Conservation (phyloP, 2,113 vertebrate genomes). For the Eudyptes chrysolophus region DNA sequence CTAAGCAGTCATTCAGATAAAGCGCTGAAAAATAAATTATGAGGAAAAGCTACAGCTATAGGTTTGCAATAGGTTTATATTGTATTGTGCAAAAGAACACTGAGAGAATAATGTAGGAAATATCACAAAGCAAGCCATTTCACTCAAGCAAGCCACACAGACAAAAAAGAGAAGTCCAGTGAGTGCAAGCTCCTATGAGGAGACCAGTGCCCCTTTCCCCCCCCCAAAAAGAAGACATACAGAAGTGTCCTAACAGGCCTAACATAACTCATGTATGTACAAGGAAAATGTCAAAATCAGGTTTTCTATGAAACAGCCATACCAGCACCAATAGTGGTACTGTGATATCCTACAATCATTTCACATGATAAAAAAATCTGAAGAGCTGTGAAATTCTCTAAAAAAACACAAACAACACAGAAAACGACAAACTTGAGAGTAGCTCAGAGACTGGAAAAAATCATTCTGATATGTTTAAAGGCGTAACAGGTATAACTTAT, state of each 20-base stretch:
- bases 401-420: not conserved
- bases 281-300: not conserved
- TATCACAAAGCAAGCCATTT: not conserved
- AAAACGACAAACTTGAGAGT: not conserved
- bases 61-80: not conserved
- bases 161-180: not conserved
- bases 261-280: not conserved
- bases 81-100: not conserved
- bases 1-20: not conserved
- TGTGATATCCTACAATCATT: not conserved
- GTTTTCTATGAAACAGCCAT: not conserved
- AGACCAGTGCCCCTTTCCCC: not conserved
- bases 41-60: not conserved
- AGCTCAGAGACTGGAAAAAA: not conserved
- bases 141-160: not conserved
- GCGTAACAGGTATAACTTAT: not conserved
- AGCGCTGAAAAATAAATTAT: not conserved
- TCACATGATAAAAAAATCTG: not conserved
- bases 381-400: not conserved
- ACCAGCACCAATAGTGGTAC: not conserved
- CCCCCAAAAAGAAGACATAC: not conserved
- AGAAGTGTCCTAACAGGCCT: not conserved
- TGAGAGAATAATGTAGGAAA: not conserved
- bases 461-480: not conserved
- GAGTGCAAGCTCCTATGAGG: not conserved